Percentiles rank a stretch among this genome's conserved stretches.
Conservation (phyloP, 1,140 invertebrate genomes). For the Procambarus clarkii region DNA sequence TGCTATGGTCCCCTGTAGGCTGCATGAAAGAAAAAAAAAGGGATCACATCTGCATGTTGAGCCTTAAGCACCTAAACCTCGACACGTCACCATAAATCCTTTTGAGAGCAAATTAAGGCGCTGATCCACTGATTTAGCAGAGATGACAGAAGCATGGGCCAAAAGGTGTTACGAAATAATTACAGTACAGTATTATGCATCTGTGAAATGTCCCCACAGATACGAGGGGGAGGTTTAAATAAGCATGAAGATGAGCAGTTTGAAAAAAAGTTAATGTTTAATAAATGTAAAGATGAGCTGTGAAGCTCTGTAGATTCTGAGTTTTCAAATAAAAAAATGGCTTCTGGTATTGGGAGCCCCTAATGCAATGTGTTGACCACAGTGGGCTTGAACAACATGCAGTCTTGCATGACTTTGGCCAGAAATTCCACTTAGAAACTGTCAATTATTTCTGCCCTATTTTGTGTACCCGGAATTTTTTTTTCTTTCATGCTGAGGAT, state of each 20-base stretch:
- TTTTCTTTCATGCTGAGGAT: slow-evolving; percentile 41
- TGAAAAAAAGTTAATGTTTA: slow-evolving; percentile 19
- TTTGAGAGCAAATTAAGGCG: slow-evolving; percentile 42
- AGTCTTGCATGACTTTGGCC: neutral
- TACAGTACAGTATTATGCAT: neutral
- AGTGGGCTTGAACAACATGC: neutral
- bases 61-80: slow-evolving; percentile 46
- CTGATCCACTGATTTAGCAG: slow-evolving; percentile 40
- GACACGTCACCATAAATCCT: slow-evolving; percentile 3
- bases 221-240: slow-evolving; percentile 23
- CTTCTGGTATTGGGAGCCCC: slow-evolving; percentile 17
- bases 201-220: slow-evolving; percentile 9
- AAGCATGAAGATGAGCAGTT: slow-evolving; percentile 12
- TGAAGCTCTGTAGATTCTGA: neutral
- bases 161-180: slow-evolving; percentile 31
- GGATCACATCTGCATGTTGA: slow-evolving; percentile 66
- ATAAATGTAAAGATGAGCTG: neutral
- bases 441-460: neutral
- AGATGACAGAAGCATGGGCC: slow-evolving; percentile 33
- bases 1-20: slow-evolving; percentile 69
- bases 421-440: slow-evolving; percentile 16
- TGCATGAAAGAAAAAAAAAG: slow-evolving; percentile 68
- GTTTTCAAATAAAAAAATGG: slow-evolving; percentile 18
- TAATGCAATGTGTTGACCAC: slow-evolving; percentile 26
- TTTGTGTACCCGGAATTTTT: neutral